phyloP scores from a whole-genome alignment of 2,888 invertebrate species.

The Ectemnius continuus region DNA sequence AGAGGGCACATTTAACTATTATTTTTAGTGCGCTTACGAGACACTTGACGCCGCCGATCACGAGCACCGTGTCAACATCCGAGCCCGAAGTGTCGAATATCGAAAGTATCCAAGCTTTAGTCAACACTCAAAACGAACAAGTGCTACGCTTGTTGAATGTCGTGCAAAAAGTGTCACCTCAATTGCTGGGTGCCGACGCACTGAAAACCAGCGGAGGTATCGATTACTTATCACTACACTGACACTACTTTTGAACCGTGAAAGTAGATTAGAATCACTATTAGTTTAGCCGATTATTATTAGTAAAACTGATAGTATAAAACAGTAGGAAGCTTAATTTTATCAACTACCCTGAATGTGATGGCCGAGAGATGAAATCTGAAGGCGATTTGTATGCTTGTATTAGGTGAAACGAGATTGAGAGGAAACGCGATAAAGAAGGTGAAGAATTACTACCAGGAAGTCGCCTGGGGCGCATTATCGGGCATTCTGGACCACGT shows the following conservation, averaged over 20 bases:
- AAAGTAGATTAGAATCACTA: too few relatives aligned
- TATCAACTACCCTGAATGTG: too few relatives aligned
- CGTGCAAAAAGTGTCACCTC: constrained; percentile 81
- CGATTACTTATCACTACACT: too few relatives aligned
- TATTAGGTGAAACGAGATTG: constrained; percentile 81
- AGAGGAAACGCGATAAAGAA: constrained; percentile 82
- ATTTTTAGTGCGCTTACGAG: constrained; percentile 83
- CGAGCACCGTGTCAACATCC: constrained; percentile 77
- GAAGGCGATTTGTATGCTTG: not conserved
- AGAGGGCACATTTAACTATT: constrained; percentile 18
- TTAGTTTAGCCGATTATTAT: too few relatives aligned
- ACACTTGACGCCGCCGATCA: constrained; percentile 83
- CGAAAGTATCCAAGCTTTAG: constrained; percentile 83
- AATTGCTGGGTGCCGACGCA: constrained; percentile 82
- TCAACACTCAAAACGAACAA: constrained; percentile 84
- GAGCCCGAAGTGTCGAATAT: constrained; percentile 78
- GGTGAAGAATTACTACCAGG: constrained; percentile 85
- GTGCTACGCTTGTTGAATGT: constrained; percentile 82
- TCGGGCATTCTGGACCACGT: constrained; percentile 90
- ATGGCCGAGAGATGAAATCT: too few relatives aligned
- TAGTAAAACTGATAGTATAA: too few relatives aligned
- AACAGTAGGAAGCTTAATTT: too few relatives aligned
- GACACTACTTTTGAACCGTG: too few relatives aligned
- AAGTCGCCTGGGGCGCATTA: constrained; percentile 89
- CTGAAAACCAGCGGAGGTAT: constrained; percentile 81